Evolutionary conservation across 2,888 invertebrate species (phyloP), one percentile per base, ranked within the genome.

Genomic region (Slavum lentiscoides): DNA sequence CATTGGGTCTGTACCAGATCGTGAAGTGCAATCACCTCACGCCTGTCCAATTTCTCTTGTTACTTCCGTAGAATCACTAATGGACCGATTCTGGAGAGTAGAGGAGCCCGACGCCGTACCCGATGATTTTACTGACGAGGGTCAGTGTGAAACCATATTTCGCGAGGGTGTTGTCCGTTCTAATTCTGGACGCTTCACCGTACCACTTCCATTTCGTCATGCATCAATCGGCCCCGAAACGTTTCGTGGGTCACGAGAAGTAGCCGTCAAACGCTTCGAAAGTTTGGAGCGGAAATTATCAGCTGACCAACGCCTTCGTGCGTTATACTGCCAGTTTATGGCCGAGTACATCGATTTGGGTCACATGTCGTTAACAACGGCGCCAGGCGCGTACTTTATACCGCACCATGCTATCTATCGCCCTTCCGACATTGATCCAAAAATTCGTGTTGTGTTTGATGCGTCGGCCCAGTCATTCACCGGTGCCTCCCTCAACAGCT

Each of bases 401-500:
- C 84, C 84, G 23, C 84, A 84, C 69, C 84, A 84, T 37, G 61
- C 83, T 1, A 84, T 84, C 0, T 82, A 53, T 7, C 21, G 49
- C 30, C n/a, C 66, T 0, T 39, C 43, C 0, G 82, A 81, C 3
- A 49, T 68, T 1, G 83, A 83, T 55, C 72, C 83, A 0, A 83
- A 83, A 37, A 49, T 84, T 19, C 76, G 84, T 30, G 83, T 84
- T 0, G 84, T 84, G 0, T 84, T 83, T 70, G 83, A 85, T 66
- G 84, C 82, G 6, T 83, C 83, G 0, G 82, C 83, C 0, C 43
- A n/a, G 74, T 69, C n/a, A 5, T 64, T 83, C 0, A 83, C 84
- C 0, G 85, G 85, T 0, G 43, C 75, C 19, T 85, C 86, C 3
- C 59, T 86, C 0, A 87, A 87, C 61, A 85, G 86, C 58, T 82